phyloP scores from a whole-genome alignment of 2,113 vertebrate genomes.

The Neodon shergylaensis region DNA sequence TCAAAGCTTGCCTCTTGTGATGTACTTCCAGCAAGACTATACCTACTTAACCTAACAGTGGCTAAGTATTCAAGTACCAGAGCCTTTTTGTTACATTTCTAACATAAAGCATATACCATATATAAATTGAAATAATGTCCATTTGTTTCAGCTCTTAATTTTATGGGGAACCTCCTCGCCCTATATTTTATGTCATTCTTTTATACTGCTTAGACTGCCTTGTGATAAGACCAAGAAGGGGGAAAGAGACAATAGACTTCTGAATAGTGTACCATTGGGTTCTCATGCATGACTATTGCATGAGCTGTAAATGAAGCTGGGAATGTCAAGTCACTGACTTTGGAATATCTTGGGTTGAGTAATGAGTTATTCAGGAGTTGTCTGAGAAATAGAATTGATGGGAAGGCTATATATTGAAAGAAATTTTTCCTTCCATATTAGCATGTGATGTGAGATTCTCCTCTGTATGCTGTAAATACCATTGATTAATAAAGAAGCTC shows the following conservation, averaged over 20 bases:
- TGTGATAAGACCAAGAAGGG: not conserved
- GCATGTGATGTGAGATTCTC: too few species aligned
- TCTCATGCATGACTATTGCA: not conserved
- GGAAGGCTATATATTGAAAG: not conserved
- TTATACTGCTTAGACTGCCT: not conserved
- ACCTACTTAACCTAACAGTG: not conserved
- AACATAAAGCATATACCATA: not conserved
- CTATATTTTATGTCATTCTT: not conserved
- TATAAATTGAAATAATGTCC: not conserved
- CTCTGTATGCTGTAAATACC: too few species aligned
- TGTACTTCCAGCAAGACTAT: not conserved
- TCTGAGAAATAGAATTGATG: not conserved
- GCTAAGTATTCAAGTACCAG: not conserved
- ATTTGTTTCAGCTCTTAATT: not conserved
- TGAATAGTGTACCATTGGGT: not conserved
- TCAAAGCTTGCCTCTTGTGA: too few species aligned
- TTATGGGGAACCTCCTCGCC: not conserved
- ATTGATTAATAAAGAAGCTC: too few species aligned
- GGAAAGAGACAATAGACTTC: too few species aligned
- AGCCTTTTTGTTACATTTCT: not conserved
- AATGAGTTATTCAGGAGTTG: not conserved
- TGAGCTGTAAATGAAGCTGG: not conserved
- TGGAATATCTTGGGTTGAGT: not conserved
- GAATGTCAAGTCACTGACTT: not conserved
- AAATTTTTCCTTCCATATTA: not conserved